These are phyloP conservation scores for Euzophera pinguis DNA, from an alignment of 2,888 invertebrate species.

Conservation along the genomic window DNA sequence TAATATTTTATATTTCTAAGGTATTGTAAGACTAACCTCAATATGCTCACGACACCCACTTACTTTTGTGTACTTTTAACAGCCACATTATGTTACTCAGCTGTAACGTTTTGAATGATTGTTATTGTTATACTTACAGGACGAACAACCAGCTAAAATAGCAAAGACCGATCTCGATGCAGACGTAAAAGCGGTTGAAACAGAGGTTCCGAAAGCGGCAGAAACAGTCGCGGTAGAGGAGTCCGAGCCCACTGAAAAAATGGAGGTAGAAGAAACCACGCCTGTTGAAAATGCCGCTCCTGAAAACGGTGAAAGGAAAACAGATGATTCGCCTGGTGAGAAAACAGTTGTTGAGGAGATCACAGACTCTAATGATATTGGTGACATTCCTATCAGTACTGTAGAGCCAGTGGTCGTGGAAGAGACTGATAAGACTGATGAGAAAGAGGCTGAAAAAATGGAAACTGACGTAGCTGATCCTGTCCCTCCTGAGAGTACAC, in stretches of 20 bases:
- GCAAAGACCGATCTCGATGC: conserved; percentile 68
- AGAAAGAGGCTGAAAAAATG: conserved; percentile 49
- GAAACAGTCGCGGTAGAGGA: conserved; percentile 22
- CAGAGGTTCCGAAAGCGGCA: conserved; percentile 18
- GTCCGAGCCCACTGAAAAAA: conserved; percentile 40
- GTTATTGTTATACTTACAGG: conserved; percentile 39
- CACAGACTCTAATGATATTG: conserved; percentile 36
- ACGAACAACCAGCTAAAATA: conserved; percentile 75
- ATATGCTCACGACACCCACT: no score
- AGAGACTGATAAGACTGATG: conserved; percentile 47
- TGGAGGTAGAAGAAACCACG: conserved; percentile 48
- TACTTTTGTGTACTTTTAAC: no score
- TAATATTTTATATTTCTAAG: no score
- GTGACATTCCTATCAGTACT: conserved; percentile 36
- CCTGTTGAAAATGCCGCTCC: conserved; percentile 17
- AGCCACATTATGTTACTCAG: no score
- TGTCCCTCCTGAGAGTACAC: conserved; percentile 22
- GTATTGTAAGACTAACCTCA: no score
- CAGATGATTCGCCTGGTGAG: conserved; percentile 15
- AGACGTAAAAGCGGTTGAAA: conserved; percentile 41
- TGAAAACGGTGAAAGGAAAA: conserved; percentile 24
- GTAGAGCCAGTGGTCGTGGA: conserved; percentile 43
- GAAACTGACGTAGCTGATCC: conserved; percentile 36
- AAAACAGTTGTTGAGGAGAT: conserved; percentile 42
- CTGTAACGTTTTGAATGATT: no score